Base-by-base conservation (phyloP, 1,140 invertebrate genomes). In the Drosophila lowei region DNA sequence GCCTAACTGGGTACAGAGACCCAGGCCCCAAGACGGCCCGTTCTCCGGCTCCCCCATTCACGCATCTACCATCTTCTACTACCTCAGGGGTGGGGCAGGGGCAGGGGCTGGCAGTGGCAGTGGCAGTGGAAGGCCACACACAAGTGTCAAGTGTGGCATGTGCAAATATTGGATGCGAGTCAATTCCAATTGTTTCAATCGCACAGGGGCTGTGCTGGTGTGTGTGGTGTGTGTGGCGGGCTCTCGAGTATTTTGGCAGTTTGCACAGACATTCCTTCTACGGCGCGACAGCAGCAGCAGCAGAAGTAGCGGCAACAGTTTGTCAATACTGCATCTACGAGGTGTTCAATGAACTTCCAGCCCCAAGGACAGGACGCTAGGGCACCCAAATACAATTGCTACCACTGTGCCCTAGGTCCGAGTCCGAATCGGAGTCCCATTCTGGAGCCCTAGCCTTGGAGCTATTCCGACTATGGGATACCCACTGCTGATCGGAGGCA, bases 141-240 rank as follows among this genome's bases (percentile, higher is more conserved):
- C 64, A 66, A 59, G 56, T 66, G 34, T 38, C 34, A 13, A 38
- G 56, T 65, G 41, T 42, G 11, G 59, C 16, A 48, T 59, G 41
- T 49, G 66, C 76, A 84, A 84, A 85, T 84, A 85, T 84, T 84
- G 46, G 55, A 49, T 59, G 57, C 77, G 60, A 67, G 61, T 61
- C 48, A 52, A 62, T 25, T 42, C 50, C 43, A 61, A 48, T 59
- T 54, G 63, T 66, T 68, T 16, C 23, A 47, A 47, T 46, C 30
- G 25, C n/a, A 53, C 11, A n/a, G 18, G 41, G 7, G 25, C 1
- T 53, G 21, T 53, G 41, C 2, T 23, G 21, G 2, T 38, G 48
- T 50, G 23, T 53, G 25, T 16, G 49, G 28, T 59, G 48, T 28
- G 28, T 8, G 6, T 55, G 16, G 58, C 34, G 25, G 3, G 15